Base-by-base conservation (phyloP, 2,797 vertebrate genomes). In the Limnodromus scolopaceus region DNA sequence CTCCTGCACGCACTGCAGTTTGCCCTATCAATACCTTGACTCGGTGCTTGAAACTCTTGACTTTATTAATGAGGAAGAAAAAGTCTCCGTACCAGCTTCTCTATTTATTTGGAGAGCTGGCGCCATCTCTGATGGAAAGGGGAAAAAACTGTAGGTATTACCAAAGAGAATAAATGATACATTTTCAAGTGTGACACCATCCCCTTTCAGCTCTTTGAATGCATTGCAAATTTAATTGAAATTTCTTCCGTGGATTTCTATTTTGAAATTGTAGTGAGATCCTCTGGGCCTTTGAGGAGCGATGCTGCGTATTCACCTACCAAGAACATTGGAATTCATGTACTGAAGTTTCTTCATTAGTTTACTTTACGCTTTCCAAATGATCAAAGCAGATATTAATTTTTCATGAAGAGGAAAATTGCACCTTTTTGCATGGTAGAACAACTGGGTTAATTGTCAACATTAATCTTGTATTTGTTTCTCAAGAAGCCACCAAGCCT, bases 361-460 rank as follows among this genome's bases (percentile, higher is more conserved):
- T 93, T 96, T 89, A 82, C 76, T 94, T 93, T 63, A 91, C 1
- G 36, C 76, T 81, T 93, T 92, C 81, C 93, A 96, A 96, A 91
- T 89, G 95, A 94, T 97, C 94, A 95, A 89, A 95, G 95, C 69
- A 84, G 76, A 78, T 84, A 92, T 98, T 93, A 97, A 97, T 98
- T 97, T 97, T 97, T 98, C 97, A 97, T 94, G 95, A 97, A 93
- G 76, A 93, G 82, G 94, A 96, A 97, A 97, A 97, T 55, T 94
- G 53, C 84, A 91, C 80, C 97, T 98, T 97, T 95, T 96, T 95
- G 94, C 96, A 94, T 54, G 97, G 95, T 69, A 96, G 91, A 97
- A 97, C 94, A 98, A 97, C 92, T 97, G 93, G 92, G 94, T 96
- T 98, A 97, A 97, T 97, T 97, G 95, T 68, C 88, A 84, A 74